Conservation (phyloP, 2,113 vertebrate genomes). For the Catharus fuscescens region DNA sequence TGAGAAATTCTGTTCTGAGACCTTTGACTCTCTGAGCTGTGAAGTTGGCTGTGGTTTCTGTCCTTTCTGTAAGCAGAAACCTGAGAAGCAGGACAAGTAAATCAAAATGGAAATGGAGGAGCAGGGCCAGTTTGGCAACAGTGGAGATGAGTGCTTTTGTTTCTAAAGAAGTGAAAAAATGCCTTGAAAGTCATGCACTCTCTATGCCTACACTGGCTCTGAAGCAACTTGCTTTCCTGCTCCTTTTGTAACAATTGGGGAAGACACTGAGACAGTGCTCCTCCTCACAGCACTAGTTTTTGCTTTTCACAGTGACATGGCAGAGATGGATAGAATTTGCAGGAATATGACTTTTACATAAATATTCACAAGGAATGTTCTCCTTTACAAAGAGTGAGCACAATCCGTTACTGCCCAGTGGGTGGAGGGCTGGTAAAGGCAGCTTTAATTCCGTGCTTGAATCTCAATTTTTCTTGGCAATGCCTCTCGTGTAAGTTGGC, state of each 20-base stretch:
- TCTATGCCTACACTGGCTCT: background rate
- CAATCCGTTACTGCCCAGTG: rapidly evolving
- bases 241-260: background rate
- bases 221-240: background rate
- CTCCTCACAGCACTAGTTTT: background rate
- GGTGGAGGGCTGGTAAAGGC: background rate
- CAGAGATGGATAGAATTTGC: background rate
- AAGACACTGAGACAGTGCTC: background rate
- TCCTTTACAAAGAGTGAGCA: background rate
- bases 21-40: background rate
- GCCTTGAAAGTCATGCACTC: background rate
- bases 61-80: background rate
- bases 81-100: background rate
- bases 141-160: background rate
- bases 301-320: background rate
- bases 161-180: background rate
- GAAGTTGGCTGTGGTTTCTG: background rate
- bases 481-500: conserved; percentile 11
- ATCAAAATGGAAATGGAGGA: background rate
- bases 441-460: background rate
- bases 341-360: background rate
- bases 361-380: background rate
- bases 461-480: conserved; percentile 51
- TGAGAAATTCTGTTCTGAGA: background rate
- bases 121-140: background rate